Evolutionary conservation across 2,888 invertebrate species (phyloP), one percentile per base, ranked within the genome.

Genomic region (Rapana venosa): DNA sequence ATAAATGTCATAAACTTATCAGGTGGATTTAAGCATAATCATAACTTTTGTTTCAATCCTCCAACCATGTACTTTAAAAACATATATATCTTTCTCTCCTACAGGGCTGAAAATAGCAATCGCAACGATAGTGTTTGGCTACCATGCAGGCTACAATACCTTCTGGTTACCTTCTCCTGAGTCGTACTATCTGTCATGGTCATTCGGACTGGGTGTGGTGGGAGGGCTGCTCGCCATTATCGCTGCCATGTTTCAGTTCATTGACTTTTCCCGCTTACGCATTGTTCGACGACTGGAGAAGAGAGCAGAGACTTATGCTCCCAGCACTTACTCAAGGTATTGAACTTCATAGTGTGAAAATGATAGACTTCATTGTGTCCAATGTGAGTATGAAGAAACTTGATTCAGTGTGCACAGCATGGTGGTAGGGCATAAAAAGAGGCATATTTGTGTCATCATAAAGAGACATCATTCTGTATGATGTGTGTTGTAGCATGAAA

Each of bases 81-180:
- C 2, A 8, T 47, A 8, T 47, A 5, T 2, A 47, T 47, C 47
- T 47, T 47, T 47, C 47, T 47, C 47, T 47, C 47, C 47, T 30
- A n/a, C 90, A 91, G 91, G 91, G 66, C 36, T 88, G 26, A 35
- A 90, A n/a, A 79, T 79, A 15, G 90, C 90, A 6, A 84, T 89
- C 8, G 90, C 90, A 26, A 89, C 90, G 22, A 79, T 91, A 26
- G 77, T 91, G 36, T 91, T 90, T 81, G 90, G 90, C 2, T 58
- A 91, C 61, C 87, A 77, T 56, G 74, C 91, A 15, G 88, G 88
- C 6, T 70, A 35, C 6, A 90, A 91, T 70, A 30, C n/a, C 26
- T n/a, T n/a, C 30, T 91, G 91, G 91, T 61, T 91, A 32, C 90
- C 90, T 0, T 47, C 87, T 22, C 91, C 91, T 56, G 90, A 91